A percentile compares a stretch with the other conserved stretches of the same genome.
phyloP scores from a whole-genome alignment of 2,888 invertebrate genomes.

The Rhimphoctona megacephalus region DNA sequence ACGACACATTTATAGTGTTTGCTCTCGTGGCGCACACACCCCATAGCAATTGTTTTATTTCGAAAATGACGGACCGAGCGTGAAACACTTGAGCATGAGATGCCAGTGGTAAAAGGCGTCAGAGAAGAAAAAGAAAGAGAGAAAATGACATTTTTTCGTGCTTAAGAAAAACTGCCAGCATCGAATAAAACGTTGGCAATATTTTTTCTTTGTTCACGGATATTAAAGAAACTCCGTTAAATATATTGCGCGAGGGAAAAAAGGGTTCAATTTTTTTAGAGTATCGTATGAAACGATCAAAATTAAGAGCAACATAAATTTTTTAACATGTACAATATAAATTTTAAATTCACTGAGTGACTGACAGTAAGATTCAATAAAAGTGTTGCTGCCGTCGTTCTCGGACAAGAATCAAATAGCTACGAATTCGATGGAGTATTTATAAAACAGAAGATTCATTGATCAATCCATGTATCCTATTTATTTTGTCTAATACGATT shows the following conservation, averaged over 20 bases:
- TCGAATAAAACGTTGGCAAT: slow-evolving; percentile 35
- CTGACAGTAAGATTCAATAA: neutral
- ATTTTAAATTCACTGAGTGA: slow-evolving; percentile 3
- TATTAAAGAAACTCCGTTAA: slow-evolving; percentile 55
- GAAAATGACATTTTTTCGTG: slow-evolving; percentile 29
- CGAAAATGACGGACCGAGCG: slow-evolving; percentile 61
- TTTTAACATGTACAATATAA: slow-evolving; percentile 1
- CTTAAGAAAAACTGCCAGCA: slow-evolving; percentile 49
- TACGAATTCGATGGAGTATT: neutral
- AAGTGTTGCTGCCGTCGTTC: neutral
- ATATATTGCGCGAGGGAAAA: slow-evolving; percentile 21
- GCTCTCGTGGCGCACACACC: slow-evolving; percentile 43
- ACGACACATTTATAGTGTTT: slow-evolving; percentile 67
- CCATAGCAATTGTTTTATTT: slow-evolving; percentile 60
- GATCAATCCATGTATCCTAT: neutral
- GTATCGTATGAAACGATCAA: neutral
- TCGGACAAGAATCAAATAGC: neutral
- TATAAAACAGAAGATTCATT: neutral
- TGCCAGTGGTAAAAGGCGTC: slow-evolving; percentile 27
- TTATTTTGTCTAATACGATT: neutral
- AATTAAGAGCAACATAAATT: neutral
- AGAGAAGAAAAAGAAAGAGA: slow-evolving; percentile 13
- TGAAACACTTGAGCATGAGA: slow-evolving; percentile 48
- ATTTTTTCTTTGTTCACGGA: slow-evolving; percentile 45
- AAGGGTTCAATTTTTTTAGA: slow-evolving; percentile 18